Evolutionary conservation across 2,797 vertebrate species (phyloP), one percentile per base, ranked within the genome.

Genomic region (Sebastes elongatus): DNA sequence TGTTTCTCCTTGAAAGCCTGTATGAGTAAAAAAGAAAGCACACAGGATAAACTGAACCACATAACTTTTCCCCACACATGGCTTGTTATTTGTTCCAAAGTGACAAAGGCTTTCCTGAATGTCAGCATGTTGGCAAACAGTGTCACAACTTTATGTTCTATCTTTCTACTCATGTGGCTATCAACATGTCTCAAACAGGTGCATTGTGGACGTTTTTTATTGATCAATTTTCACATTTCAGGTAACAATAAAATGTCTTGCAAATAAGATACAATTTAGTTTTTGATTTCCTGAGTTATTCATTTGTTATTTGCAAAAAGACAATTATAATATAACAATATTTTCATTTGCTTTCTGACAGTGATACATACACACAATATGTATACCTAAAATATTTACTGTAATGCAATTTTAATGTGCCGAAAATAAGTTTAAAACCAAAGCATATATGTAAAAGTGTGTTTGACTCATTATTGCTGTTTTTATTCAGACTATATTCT

Each of bases 111-210:
- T n/a, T 52, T 52, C n/a, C 28, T 64, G 18, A 8, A 71, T 74
- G 28, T 23, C 35, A 63, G 20, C 13, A 28, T 52, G 63, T 35
- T 79, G 53, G 20, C 25, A 68, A 77, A 63, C 18, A 27, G 38
- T 53, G 35, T 35, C 18, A 30, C 66, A 68, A 33, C 42, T 52
- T 65, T 11, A 13, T 49, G 14, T 14, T 10, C 1, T 59, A 61
- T n/a, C 3, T 27, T 70, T 57, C 7, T n/a, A 11, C 28, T 33
- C 9, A 23, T 25, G 32, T 62, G 28, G 8, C 8, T 18, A 28
- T 68, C 5, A 67, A 46, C 7, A 61, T 22, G 8, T 63, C 8
- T 49, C 2, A 52, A 76, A 62, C 82, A 85, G 76, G 76, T 91
- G 81, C 79, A 68, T 2, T 33, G 14, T 33, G 14, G 14, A 11